A percentile compares a stretch with the other conserved stretches of the same genome.
These are phyloP conservation scores for Anticlea derivata DNA, from an alignment of 2,888 invertebrate species.

Conservation along the genomic window DNA sequence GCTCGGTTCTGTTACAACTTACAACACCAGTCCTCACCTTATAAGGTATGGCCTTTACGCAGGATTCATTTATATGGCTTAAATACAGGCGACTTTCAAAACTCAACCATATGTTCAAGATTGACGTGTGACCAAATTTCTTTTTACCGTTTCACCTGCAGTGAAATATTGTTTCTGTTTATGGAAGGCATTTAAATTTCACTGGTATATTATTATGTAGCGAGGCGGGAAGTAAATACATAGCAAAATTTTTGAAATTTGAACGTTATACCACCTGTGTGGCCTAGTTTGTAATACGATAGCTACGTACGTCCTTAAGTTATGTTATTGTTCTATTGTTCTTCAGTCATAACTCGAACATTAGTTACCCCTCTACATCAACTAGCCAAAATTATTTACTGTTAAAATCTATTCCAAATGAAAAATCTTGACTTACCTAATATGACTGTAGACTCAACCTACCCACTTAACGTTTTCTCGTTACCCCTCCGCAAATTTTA, in stretches of 20 bases:
- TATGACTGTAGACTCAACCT: no score
- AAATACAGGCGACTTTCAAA: conserved; percentile 77
- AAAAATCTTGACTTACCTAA: no score
- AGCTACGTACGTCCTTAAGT: conserved; percentile 28
- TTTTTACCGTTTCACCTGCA: conserved; percentile 42
- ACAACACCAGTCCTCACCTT: conserved; percentile 69
- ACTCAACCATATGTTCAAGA: conserved; percentile 76
- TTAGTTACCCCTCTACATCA: conserved; percentile 7
- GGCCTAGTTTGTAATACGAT: conserved; percentile 45
- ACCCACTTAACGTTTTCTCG: no score
- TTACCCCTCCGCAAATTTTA: no score
- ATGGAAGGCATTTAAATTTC: conserved; percentile 18
- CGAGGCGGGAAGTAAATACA: conserved; percentile 19
- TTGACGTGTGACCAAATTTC: conserved; percentile 75
- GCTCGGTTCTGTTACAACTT: conserved; percentile 69
- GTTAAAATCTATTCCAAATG: neutral
- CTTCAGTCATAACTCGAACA: conserved; percentile 9
- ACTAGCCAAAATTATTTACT: neutral
- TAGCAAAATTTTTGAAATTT: conserved; percentile 29
- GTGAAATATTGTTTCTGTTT: conserved; percentile 19
- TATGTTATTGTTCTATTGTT: conserved; percentile 44
- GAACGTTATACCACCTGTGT: conserved; percentile 39
- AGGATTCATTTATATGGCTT: conserved; percentile 76
- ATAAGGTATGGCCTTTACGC: conserved; percentile 73
- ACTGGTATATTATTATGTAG: neutral